Percentiles rank a stretch among this genome's conserved stretches.
Conservation (phyloP, 2,113 vertebrate species). For the Aptenodytes patagonicus region DNA sequence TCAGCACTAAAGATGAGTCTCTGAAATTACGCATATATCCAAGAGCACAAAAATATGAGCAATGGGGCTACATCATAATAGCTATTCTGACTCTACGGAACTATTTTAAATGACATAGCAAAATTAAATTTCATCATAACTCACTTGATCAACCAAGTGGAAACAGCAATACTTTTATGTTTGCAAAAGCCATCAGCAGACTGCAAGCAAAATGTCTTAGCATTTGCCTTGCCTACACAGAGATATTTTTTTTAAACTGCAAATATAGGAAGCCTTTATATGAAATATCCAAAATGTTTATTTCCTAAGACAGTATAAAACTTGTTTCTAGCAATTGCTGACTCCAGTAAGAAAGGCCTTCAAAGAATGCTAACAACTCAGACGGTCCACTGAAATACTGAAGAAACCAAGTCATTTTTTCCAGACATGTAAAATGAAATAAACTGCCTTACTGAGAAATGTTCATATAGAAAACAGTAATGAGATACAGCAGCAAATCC, state of each 20-base stretch:
- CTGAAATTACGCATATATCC: background rate
- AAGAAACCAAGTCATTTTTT: background rate
- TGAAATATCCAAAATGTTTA: slow-evolving; percentile 1
- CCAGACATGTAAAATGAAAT: background rate
- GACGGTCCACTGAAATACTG: background rate
- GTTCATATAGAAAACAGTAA: background rate
- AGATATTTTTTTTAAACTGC: background rate
- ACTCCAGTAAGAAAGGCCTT: background rate
- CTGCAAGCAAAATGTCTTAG: background rate
- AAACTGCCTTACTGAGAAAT: background rate
- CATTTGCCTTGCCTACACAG: slow-evolving; percentile 1
- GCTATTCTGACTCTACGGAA: background rate
- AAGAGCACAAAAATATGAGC: background rate
- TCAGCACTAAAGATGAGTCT: background rate
- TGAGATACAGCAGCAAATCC: background rate
- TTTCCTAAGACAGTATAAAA: background rate
- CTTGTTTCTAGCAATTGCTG: background rate
- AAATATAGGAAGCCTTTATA: slow-evolving; percentile 14
- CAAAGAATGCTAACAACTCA: background rate
- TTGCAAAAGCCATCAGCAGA: slow-evolving; percentile 16
- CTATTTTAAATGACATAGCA: background rate
- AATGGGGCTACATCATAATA: background rate
- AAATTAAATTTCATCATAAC: slow-evolving; percentile 23
- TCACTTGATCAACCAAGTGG: slow-evolving; percentile 46
- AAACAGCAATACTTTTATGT: slow-evolving; percentile 26